phyloP scores from a whole-genome alignment of 2,888 invertebrate species.

The Acronicta psi region DNA sequence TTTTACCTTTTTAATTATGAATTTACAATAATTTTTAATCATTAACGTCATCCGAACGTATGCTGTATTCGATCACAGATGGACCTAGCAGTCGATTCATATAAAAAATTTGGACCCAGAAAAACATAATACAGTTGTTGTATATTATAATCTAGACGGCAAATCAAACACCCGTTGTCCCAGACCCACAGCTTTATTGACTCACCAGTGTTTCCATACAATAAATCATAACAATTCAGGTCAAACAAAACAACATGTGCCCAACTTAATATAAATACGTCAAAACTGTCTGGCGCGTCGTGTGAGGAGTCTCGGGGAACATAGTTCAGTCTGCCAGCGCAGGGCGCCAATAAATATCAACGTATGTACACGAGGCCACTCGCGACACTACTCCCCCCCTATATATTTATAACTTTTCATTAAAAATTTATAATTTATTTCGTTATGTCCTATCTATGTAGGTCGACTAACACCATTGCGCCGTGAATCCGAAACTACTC shows the following conservation, averaged over 20 bases:
- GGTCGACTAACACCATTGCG: conserved; percentile 72
- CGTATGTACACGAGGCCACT: conserved; percentile 86
- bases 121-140: conserved; percentile 75
- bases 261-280: conserved; percentile 87
- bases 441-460: conserved; percentile 88
- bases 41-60: conserved; percentile 67
- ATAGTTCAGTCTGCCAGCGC: conserved; percentile 80
- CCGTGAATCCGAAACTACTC: conserved; percentile 55
- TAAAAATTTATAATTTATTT: conserved; percentile 87
- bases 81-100: conserved; percentile 70
- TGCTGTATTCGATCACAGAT: conserved; percentile 64
- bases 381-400: conserved; percentile 77
- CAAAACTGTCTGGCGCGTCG: conserved; percentile 83
- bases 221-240: conserved; percentile 89
- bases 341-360: conserved; percentile 86
- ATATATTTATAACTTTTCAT: conserved; percentile 80
- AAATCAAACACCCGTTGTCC: conserved; percentile 87
- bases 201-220: conserved; percentile 89
- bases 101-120: conserved; percentile 80
- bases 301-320: conserved; percentile 66
- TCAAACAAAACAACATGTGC: conserved; percentile 88
- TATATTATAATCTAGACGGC: conserved; percentile 66
- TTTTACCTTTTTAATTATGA: conserved; percentile 76
- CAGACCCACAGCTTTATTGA: conserved; percentile 89
- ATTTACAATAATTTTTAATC: conserved; percentile 83